These are phyloP conservation scores for Aldabrachelys gigantea DNA, from an alignment of 2,113 vertebrate genomes.

Conservation along the genomic window DNA sequence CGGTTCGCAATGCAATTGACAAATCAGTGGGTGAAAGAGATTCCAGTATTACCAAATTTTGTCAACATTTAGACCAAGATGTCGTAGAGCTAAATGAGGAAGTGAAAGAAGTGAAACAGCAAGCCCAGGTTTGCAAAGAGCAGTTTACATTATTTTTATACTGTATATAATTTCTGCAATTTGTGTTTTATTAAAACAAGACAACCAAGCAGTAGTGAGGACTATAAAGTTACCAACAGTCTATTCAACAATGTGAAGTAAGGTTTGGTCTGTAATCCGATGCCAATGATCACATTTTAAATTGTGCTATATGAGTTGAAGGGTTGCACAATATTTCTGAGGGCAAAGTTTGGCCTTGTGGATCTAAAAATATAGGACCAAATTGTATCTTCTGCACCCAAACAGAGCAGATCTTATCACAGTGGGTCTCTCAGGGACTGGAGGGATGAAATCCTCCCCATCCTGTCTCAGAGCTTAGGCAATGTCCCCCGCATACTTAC, in stretches of 20 bases:
- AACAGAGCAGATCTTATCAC: background rate
- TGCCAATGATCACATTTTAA: background rate
- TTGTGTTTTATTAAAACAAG: background rate
- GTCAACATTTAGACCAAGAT: conserved; percentile 79
- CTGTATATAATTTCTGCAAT: background rate
- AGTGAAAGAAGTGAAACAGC: conserved; percentile 75
- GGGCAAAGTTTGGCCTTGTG: background rate
- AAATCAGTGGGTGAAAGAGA: conserved; percentile 77
- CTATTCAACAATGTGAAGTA: background rate
- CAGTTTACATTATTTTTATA: background rate
- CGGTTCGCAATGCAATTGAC: conserved; percentile 76
- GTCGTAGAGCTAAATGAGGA: conserved; percentile 81
- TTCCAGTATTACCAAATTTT: conserved; percentile 77
- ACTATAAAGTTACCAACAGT: background rate
- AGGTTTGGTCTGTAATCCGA: background rate
- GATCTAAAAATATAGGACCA: background rate
- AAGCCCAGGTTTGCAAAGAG: conserved; percentile 77
- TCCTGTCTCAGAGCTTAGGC: background rate
- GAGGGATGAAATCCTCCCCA: background rate
- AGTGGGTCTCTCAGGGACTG: background rate
- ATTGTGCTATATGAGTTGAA: background rate
- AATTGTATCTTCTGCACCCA: background rate
- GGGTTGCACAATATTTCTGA: background rate
- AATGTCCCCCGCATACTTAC: background rate
- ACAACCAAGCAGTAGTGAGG: background rate